Evolutionary conservation across 2,113 vertebrate species (phyloP), one percentile per base, ranked within the genome.

Genomic region (Oryzias javanicus): DNA sequence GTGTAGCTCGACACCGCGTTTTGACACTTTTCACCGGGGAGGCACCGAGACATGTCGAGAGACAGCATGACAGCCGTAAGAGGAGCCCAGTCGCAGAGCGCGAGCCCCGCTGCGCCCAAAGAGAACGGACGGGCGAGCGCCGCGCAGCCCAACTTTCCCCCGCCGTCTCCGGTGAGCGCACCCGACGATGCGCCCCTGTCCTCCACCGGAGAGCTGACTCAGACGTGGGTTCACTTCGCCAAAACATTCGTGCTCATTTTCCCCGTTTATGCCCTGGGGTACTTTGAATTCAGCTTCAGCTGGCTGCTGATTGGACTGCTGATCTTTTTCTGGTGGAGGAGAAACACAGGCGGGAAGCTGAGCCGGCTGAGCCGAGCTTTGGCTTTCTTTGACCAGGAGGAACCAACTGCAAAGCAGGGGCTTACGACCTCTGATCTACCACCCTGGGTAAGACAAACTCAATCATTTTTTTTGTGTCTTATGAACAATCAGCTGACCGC

Each of bases 231-330:
- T 46, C 93, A 94, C 86, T 91, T 98, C 18, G 93, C 92, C 22
- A 93, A 94, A 86, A 94, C 94, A 50, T 97, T 98, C 74, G 93
- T 92, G 50, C 76, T 98, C 14, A 90, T 98, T 62, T 94, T 98
- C 81, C 96, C 96, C 0, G 93, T 98, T 51, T 98, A 98, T 53
- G 94, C 92, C 4, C 78, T 98, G 82, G 96, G 96, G 1, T 98
- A 96, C 88, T 91, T 97, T 71, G 94, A 94, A 69, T 91, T 96
- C 84, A 98, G 96, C 82, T 95, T 97, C 90, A 97, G 94, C 85
- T 98, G 96, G 96, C 89, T 98, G 58, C 83, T 98, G 63, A 90
- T 98, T 55, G 95, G 91, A 24, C 91, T 98, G 24, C 88, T 91
- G 55, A 76, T 94, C 59, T 92, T 97, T 63, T 93, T 94, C 87